Conservation (phyloP, 2,797 vertebrate genomes). For the Xerus rutilus region DNA sequence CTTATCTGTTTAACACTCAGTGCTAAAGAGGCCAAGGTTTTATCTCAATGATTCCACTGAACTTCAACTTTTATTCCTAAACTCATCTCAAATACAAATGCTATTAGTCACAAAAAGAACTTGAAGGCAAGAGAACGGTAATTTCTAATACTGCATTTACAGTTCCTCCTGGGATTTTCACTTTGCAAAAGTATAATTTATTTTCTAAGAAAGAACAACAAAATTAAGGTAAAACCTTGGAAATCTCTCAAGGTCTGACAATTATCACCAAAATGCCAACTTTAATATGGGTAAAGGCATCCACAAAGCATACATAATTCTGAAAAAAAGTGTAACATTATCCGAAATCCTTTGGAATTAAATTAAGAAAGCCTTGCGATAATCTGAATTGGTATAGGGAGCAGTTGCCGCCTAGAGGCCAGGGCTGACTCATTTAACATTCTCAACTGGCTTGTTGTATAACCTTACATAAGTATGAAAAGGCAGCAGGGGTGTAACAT, state of each 20-base stretch:
- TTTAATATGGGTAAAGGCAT: constrained; percentile 41
- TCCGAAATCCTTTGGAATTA: constrained; percentile 44
- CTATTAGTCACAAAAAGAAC: constrained; percentile 5
- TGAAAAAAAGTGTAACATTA: constrained; percentile 29
- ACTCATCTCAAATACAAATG: constrained; percentile 40
- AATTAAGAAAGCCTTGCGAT: background rate
- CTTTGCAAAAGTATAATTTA: constrained; percentile 21
- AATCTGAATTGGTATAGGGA: background rate
- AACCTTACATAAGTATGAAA: constrained; percentile 47
- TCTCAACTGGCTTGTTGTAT: constrained; percentile 41
- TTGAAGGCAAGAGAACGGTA: background rate
- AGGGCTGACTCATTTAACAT: constrained; percentile 50
- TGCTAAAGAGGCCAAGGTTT: background rate
- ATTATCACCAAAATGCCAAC: background rate
- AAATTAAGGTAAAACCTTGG: constrained; percentile 22
- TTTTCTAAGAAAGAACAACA: constrained; percentile 47
- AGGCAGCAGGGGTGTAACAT: background rate
- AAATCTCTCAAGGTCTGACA: constrained; percentile 46
- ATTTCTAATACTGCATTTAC: background rate
- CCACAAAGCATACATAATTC: constrained; percentile 22
- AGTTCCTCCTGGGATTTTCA: background rate
- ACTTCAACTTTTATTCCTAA: constrained; percentile 55
- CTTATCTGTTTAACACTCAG: background rate
- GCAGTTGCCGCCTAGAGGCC: background rate
- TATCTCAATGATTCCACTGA: background rate